Conservation (phyloP, 2,113 vertebrate genomes). For the Phyllostomus hastatus region DNA sequence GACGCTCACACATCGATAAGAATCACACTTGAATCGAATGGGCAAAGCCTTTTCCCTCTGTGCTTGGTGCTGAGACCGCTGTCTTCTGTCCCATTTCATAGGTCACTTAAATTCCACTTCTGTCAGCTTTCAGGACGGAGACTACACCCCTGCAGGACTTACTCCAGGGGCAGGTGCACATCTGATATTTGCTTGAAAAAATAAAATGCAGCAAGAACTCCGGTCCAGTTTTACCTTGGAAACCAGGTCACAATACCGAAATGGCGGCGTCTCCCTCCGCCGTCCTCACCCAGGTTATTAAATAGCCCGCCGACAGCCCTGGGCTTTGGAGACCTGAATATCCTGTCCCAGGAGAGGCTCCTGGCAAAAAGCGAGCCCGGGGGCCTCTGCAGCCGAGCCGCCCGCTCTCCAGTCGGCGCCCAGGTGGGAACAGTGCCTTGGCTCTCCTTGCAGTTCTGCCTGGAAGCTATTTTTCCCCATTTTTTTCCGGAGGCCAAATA, state of each 20-base stretch:
- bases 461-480: not conserved
- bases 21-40: not conserved
- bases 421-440: no score
- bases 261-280: rapidly evolving
- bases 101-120: not conserved
- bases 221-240: not conserved
- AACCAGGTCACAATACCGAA: not conserved
- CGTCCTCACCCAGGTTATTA: not conserved
- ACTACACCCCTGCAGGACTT: not conserved
- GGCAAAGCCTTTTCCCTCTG: not conserved
- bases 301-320: rapidly evolving
- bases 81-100: not conserved
- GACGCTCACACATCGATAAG: not conserved
- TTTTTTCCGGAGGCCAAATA: constrained; percentile 33
- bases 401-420: not conserved
- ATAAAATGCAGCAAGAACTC: not conserved
- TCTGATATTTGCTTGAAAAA: not conserved
- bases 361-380: not conserved
- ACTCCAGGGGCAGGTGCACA: not conserved
- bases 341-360: not conserved
- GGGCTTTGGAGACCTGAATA: not conserved
- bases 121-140: not conserved
- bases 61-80: not conserved
- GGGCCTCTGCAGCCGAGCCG: not conserved
- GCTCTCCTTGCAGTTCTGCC: not conserved